Evolutionary conservation across 2,888 invertebrate species (phyloP), one percentile per base, ranked within the genome.

Genomic region (Liodrosophila aerea): DNA sequence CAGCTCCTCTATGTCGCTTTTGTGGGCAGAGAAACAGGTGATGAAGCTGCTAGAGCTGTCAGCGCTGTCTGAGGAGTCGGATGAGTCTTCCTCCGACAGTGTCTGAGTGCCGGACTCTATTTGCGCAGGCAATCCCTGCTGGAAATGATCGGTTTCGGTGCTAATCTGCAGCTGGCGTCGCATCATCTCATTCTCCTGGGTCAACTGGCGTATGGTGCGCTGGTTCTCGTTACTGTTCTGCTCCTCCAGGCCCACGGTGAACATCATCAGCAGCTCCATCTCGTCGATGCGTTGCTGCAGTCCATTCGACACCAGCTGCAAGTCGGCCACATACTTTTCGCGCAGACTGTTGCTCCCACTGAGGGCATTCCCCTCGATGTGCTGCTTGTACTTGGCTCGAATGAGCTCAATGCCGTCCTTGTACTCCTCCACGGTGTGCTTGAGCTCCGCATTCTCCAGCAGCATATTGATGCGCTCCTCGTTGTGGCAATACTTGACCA

Each of bases 131-230:
- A 50, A 16, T 5, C 31, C 61, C 51, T 72, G 69, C n/a, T 34
- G 22, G 1, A 72, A 47, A 5, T 52, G 45, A 9, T 30, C 47
- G 33, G 29, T 37, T 2, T 12, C 12, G 7, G 3, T 13, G 36
- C 62, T 58, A 7, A 82, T 78, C 31, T 85, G 80, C 18, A 81
- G 44, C 36, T 71, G 51, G 4, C 61, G 50, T 1, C 81, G 83
- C 44, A 81, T 40, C 40, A 56, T 13, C 4, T 64, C 61, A 8
- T 85, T 81, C 33, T 85, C 80, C 7, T 16, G 33, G 4, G 16
- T 1, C 18, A 85, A 51, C 16, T 62, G 44, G 0, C 51, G n/a
- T 0, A 81, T 82, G 2, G 62, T 37, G 4, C 18, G 41, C n/a
- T 64, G 65, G 31, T 78, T 78, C 1, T 60, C 49, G 0, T 16